These are phyloP conservation scores for Oxyruncus cristatus DNA, from an alignment of 2,113 vertebrate genomes.

Conservation along the genomic window DNA sequence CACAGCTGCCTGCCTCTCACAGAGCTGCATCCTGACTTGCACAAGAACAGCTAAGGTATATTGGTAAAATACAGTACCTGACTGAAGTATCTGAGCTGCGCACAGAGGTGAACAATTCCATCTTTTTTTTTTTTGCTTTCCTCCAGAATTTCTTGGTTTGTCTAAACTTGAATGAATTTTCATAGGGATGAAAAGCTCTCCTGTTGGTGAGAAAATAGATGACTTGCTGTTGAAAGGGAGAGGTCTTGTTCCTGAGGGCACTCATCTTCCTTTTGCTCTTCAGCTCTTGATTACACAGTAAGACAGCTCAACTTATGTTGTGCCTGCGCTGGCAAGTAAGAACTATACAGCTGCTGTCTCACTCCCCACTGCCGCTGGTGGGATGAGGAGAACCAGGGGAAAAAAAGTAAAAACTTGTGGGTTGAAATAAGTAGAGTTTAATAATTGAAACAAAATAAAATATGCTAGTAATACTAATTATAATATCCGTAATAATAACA, in stretches of 20 bases:
- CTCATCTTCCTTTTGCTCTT: background rate
- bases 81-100: background rate
- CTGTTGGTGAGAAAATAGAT: background rate
- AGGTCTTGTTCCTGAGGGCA: background rate
- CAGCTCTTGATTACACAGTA: background rate
- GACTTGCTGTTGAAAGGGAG: background rate
- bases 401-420: background rate
- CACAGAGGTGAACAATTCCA: background rate
- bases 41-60: background rate
- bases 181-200: background rate
- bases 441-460: background rate
- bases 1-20: rapidly evolving
- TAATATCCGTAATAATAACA: background rate
- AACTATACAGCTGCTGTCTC: background rate
- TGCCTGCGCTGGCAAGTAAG: background rate
- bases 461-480: background rate
- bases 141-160: background rate
- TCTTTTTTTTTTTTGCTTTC: background rate
- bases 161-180: background rate
- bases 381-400: background rate
- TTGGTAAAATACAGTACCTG: background rate
- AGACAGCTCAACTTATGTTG: background rate
- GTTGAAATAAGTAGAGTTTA: background rate
- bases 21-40: background rate
- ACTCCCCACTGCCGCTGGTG: background rate